These are phyloP conservation scores for Odontocolon sp. DNA, from an alignment of 2,888 invertebrate species.

Conservation along the genomic window DNA sequence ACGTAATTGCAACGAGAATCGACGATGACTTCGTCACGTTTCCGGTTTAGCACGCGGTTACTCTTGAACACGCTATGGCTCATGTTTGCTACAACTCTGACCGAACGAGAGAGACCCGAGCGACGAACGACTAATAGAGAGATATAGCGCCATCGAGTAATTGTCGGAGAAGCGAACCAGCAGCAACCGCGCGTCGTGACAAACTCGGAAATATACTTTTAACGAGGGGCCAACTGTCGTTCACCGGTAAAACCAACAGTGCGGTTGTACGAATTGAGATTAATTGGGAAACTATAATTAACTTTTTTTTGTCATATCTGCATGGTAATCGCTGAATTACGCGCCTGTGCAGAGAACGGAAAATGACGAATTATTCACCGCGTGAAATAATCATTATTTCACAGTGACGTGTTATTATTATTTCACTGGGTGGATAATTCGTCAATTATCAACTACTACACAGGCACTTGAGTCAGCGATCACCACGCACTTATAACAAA, in stretches of 20 bases:
- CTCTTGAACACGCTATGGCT: slow-evolving; percentile 8
- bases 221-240: too few relatives aligned
- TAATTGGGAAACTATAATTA: slow-evolving; percentile 46
- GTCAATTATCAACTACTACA: too few relatives aligned
- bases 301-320: slow-evolving; percentile 25
- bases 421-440: too few relatives aligned
- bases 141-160: slow-evolving; percentile 32
- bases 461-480: too few relatives aligned
- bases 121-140: slow-evolving; percentile 27
- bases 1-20: slow-evolving; percentile 53
- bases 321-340: too few relatives aligned
- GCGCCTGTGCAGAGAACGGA: too few relatives aligned
- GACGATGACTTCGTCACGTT: slow-evolving; percentile 54
- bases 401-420: too few relatives aligned
- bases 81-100: too few relatives aligned
- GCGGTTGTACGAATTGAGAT: slow-evolving; percentile 16
- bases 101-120: too few relatives aligned
- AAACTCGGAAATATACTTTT: slow-evolving; percentile 38
- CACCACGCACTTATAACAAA: too few relatives aligned
- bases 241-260: not conserved
- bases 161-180: slow-evolving; percentile 45
- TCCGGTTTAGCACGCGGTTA: slow-evolving; percentile 50
- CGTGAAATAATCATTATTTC: too few relatives aligned
- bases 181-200: slow-evolving; percentile 41
- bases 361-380: not conserved